phyloP scores from a whole-genome alignment of 2,888 invertebrate genomes.

The Diaperis boleti region DNA sequence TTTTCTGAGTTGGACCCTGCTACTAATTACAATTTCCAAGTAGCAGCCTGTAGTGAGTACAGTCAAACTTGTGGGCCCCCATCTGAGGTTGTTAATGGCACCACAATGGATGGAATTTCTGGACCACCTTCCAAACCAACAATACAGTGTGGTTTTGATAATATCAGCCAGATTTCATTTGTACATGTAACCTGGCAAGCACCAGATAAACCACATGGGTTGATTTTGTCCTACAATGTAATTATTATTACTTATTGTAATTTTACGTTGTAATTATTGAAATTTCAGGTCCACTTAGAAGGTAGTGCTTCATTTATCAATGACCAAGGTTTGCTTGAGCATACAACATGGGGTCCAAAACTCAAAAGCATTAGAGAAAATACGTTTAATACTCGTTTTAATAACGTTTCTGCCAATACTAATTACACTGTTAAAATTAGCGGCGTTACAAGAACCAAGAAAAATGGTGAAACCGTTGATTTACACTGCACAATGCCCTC shows the following conservation, averaged over 20 bases:
- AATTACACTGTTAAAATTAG: conserved; percentile 84
- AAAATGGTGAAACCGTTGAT: conserved; percentile 76
- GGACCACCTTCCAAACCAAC: conserved; percentile 78
- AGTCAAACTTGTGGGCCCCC: conserved; percentile 81
- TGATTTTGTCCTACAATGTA: conserved; percentile 82
- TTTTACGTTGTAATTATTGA: conserved; percentile 19
- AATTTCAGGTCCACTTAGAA: conserved; percentile 65
- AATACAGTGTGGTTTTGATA: conserved; percentile 76
- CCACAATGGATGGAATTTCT: conserved; percentile 86
- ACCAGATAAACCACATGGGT: conserved; percentile 81
- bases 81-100: conserved; percentile 83
- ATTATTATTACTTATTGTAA: conserved; percentile 53
- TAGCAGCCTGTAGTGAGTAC: conserved; percentile 84
- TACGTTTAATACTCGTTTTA: conserved; percentile 70
- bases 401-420: conserved; percentile 84
- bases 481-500: conserved; percentile 78
- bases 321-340: conserved; percentile 67
- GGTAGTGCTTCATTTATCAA: conserved; percentile 71
- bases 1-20: conserved; percentile 83
- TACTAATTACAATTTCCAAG: conserved; percentile 84
- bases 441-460: conserved; percentile 81
- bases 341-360: conserved; percentile 73
- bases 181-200: conserved; percentile 81
- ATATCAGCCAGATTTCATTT: conserved; percentile 71
- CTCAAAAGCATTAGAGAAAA: conserved; percentile 71